Base-by-base conservation (phyloP, 2,888 invertebrate genomes). In the Stenotaenia linearis region DNA sequence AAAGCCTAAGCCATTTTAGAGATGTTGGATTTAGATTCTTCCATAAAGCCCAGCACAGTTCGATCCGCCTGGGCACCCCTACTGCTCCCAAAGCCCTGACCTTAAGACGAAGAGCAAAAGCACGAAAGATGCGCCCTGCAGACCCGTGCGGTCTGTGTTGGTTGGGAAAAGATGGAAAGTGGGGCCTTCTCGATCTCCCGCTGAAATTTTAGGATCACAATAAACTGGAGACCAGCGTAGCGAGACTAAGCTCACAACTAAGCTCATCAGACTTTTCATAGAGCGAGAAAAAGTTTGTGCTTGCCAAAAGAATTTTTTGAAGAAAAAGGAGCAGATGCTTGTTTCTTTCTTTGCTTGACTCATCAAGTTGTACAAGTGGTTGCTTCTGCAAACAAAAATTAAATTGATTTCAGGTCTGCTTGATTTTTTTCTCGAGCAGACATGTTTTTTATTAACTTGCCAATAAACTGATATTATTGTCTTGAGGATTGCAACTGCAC, bases 1-100 rank as follows among this genome's bases (percentile, higher is more conserved):
- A 75, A 75, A 75, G 75, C 75, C 30, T 75, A 75, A 75, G 75
- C 75, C 75, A 32, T 75, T 75, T 75, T 75, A 75, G 75, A 75
- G 75, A 75, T 75, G 75, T 75, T 75, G 75, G 75, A 75, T 75
- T 75, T 75, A 21, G 75, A 32, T 28, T 28, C 69, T 69, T 69
- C 28, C 28, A 23, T 69, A 25, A 23, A 69, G 18, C 69, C 69
- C 28, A 25, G 25, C 25, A 69, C 28, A 23, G 69, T 69, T 69
- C 69, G 69, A 28, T 23, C 25, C 69, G 69, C 69, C 23, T 69
- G 69, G 25, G 69, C 69, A 69, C 69, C 40, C 40, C 40, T 40
- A 40, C 40, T 40, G 40, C 40, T 40, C 40, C 40, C 40, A 40
- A 40, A 40, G 40, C 40, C 40, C 40, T 40, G 40, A 40, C 40